phyloP scores from a whole-genome alignment of 2,113 vertebrate genomes.

The Numida meleagris region DNA sequence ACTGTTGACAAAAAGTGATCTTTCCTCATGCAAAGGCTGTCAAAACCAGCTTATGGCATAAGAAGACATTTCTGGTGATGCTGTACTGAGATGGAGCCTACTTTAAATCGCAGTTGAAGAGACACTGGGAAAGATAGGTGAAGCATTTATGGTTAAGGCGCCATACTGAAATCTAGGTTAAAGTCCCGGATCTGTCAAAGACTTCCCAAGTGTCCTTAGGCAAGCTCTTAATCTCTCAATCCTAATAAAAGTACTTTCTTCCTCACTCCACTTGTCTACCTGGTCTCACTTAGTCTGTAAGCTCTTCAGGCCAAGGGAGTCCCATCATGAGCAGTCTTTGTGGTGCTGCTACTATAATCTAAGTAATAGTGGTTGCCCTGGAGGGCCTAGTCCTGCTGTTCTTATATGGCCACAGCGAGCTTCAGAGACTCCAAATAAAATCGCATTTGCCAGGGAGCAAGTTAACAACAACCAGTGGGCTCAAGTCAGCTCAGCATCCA shows the following conservation, averaged over 20 bases:
- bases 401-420: not conserved
- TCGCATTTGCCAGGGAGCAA: not conserved
- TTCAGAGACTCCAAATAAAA: not conserved
- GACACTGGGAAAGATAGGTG: not conserved
- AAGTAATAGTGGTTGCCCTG: conserved; percentile 25
- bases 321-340: not conserved
- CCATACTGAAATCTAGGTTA: conserved; percentile 25
- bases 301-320: conserved; percentile 11
- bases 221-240: conserved; percentile 6
- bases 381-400: conserved; percentile 22
- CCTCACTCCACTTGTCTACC: conserved; percentile 46
- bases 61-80: not conserved
- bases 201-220: conserved; percentile 19
- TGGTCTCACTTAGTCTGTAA: conserved; percentile 31
- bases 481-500: not conserved
- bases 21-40: not conserved
- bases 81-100: not conserved
- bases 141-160: not conserved
- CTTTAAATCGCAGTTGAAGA: not conserved
- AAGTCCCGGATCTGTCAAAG: not conserved
- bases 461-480: not conserved
- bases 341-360: conserved; percentile 29
- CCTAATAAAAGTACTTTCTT: conserved; percentile 25
- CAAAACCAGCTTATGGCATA: not conserved
- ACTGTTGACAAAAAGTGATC: not conserved